phyloP scores from a whole-genome alignment of 2,113 vertebrate species.

The Aldabrachelys gigantea region DNA sequence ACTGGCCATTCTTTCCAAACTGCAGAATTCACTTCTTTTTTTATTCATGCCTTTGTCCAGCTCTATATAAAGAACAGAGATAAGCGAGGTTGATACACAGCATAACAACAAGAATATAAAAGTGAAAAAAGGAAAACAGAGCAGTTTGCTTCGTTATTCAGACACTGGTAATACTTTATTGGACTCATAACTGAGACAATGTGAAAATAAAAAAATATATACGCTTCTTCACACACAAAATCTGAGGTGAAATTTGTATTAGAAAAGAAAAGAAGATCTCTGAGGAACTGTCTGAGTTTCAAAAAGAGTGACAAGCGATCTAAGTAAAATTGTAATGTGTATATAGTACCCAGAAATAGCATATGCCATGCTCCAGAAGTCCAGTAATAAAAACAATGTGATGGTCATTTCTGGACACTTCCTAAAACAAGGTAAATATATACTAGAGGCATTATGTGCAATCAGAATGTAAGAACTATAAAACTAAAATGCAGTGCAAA shows the following conservation, averaged over 20 bases:
- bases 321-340: neutral
- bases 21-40: neutral
- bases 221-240: neutral
- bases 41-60: neutral
- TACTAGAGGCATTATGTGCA: neutral
- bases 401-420: neutral
- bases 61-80: neutral
- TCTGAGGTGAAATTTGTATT: neutral
- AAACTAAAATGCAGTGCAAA: neutral
- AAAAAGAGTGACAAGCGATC: accelerated
- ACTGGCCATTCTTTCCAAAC: neutral
- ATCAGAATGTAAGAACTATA: neutral
- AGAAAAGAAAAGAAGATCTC: neutral
- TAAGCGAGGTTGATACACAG: neutral
- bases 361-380: neutral
- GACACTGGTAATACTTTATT: neutral
- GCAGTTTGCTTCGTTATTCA: neutral
- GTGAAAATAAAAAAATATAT: neutral
- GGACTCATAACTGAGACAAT: neutral
- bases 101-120: neutral
- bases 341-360: neutral
- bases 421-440: neutral
- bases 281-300: neutral
- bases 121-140: neutral
- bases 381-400: neutral